These are phyloP conservation scores for Pomatostomus ruficeps DNA, from an alignment of 2,113 vertebrate genomes.

Conservation along the genomic window DNA sequence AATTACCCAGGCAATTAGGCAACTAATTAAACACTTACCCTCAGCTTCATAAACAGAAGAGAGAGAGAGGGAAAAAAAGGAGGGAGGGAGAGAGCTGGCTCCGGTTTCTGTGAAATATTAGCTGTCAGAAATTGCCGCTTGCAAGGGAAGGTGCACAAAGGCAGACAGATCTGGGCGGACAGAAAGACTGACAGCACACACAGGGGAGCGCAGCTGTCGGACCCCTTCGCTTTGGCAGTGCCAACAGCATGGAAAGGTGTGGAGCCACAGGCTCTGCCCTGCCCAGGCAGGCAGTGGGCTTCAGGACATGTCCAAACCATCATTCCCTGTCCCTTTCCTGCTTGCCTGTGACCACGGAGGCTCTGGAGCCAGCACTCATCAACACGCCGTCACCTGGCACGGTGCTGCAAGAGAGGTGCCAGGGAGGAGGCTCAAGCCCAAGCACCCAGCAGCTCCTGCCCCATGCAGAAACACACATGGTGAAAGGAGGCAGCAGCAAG, in stretches of 20 bases:
- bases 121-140: constrained; percentile 73
- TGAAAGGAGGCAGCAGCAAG: not conserved
- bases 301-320: not conserved
- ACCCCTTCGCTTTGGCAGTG: accelerated
- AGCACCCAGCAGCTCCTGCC: not conserved
- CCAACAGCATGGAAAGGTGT: not conserved
- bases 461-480: accelerated
- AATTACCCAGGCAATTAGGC: constrained; percentile 99
- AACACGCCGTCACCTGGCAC: accelerated
- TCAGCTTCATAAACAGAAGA: constrained; percentile 90
- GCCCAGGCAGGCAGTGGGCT: not conserved
- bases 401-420: not conserved
- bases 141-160: constrained; percentile 25
- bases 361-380: not conserved
- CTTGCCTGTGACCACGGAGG: not conserved
- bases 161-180: not conserved
- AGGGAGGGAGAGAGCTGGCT: constrained; percentile 69
- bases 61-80: constrained; percentile 66
- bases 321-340: not conserved
- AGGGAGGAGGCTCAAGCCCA: not conserved
- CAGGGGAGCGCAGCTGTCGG: accelerated
- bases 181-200: not conserved
- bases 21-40: constrained; percentile 99
- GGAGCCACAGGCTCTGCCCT: not conserved
- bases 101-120: constrained; percentile 79